Conservation (phyloP, 2,113 vertebrate genomes). For the Mobula birostris region DNA sequence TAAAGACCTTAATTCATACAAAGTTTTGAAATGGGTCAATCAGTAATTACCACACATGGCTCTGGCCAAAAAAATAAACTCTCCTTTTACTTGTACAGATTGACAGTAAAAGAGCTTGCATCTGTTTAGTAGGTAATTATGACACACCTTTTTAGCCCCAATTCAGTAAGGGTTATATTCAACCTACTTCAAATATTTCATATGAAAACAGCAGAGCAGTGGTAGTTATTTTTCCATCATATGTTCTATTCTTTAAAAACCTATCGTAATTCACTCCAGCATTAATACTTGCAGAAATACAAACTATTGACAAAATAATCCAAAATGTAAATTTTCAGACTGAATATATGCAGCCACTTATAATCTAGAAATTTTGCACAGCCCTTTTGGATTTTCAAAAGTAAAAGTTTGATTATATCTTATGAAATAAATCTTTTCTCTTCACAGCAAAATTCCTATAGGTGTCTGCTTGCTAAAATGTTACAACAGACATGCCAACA, state of each 20-base stretch:
- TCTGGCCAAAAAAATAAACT: conserved; percentile 37
- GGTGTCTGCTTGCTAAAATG: no score
- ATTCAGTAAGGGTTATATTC: conserved; percentile 12
- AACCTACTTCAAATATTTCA: conserved; percentile 12
- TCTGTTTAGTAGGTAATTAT: conserved; percentile 35
- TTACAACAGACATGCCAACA: not conserved
- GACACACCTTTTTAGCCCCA: conserved; percentile 20
- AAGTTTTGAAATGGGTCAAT: conserved; percentile 36
- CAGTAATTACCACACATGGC: conserved; percentile 36
- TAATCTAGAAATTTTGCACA: not conserved
- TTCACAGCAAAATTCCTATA: not conserved
- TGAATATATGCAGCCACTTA: not conserved
- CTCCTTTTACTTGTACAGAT: conserved; percentile 33
- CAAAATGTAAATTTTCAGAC: conserved; percentile 2
- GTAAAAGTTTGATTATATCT: not conserved
- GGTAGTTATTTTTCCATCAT: conserved; percentile 8
- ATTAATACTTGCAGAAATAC: not conserved
- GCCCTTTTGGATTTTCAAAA: not conserved
- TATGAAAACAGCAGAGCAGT: not conserved
- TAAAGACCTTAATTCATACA: conserved; percentile 37
- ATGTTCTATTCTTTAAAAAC: not conserved
- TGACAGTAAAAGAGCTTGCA: conserved; percentile 38
- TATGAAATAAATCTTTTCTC: no score
- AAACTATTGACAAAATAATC: not conserved
- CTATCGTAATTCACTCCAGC: not conserved